These are phyloP conservation scores for Serripes groenlandicus DNA, from an alignment of 2,888 invertebrate species.

Conservation along the genomic window DNA sequence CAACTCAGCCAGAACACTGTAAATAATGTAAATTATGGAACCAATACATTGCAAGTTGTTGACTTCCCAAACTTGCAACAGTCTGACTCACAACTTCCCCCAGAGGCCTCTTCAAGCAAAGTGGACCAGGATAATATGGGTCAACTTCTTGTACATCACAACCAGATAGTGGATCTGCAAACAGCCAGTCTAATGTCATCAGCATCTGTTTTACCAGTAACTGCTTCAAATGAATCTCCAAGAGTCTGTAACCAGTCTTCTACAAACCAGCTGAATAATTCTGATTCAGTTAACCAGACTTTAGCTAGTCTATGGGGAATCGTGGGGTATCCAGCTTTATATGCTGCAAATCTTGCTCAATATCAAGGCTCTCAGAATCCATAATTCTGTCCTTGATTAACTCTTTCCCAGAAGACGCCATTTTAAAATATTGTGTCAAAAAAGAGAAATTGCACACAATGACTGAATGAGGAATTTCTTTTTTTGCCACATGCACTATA, in stretches of 20 bases:
- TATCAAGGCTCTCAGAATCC: slow-evolving; percentile 32
- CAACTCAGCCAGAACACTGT: neutral
- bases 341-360: slow-evolving; percentile 21
- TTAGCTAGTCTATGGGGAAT: slow-evolving; percentile 53
- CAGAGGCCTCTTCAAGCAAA: neutral
- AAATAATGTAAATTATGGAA: neutral
- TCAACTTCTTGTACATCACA: neutral
- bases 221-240: neutral
- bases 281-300: slow-evolving; percentile 22
- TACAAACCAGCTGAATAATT: neutral
- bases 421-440: neutral
- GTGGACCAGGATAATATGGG: neutral
- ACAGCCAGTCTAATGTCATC: neutral
- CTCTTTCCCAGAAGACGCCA: neutral
- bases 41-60: neutral
- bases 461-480: neutral
- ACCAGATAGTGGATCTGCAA: neutral
- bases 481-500: neutral
- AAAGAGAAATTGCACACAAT: neutral
- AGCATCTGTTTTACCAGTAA: neutral
- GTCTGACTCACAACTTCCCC: neutral
- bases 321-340: slow-evolving; percentile 40
- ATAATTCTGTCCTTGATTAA: neutral
- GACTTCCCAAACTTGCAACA: neutral
- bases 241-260: neutral